phyloP scores from a whole-genome alignment of 2,113 vertebrate genomes.

The Percina caprodes region DNA sequence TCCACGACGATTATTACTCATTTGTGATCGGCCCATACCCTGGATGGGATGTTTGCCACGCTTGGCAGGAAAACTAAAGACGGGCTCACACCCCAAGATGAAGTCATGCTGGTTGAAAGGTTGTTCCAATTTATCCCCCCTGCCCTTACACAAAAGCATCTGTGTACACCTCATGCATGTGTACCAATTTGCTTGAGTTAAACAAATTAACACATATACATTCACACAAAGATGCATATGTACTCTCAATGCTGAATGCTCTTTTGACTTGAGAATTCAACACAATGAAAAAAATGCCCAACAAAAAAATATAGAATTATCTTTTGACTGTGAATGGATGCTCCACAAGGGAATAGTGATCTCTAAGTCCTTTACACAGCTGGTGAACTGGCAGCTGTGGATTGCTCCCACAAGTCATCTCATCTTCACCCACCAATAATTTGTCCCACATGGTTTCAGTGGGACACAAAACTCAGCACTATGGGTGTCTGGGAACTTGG shows the following conservation, averaged over 20 bases:
- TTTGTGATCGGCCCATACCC: conserved; percentile 18
- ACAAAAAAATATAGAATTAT: conserved; percentile 28
- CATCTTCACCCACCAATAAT: neutral
- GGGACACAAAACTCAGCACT: conserved; percentile 9
- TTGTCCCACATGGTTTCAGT: conserved; percentile 1
- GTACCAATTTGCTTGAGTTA: neutral
- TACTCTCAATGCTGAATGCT: neutral
- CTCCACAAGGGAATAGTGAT: conserved; percentile 48
- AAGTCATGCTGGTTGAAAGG: conserved; percentile 48
- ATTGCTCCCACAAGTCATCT: conserved; percentile 8
- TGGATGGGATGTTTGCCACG: conserved; percentile 7
- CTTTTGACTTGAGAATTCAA: neutral
- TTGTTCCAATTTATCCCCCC: conserved; percentile 4
- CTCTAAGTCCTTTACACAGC: conserved; percentile 33
- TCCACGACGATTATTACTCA: conserved; percentile 39
- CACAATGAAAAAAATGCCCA: conserved; percentile 1
- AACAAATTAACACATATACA: neutral
- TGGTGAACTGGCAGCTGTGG: conserved; percentile 46
- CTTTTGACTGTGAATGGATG: conserved; percentile 32
- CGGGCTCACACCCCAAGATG: conserved; percentile 14
- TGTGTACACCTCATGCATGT: neutral
- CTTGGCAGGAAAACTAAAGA: conserved; percentile 28
- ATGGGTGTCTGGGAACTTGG: neutral
- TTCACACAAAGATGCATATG: neutral
- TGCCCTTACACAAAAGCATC: neutral